Conservation (phyloP, 2,797 vertebrate species). For the Macroramphosus scolopax region DNA sequence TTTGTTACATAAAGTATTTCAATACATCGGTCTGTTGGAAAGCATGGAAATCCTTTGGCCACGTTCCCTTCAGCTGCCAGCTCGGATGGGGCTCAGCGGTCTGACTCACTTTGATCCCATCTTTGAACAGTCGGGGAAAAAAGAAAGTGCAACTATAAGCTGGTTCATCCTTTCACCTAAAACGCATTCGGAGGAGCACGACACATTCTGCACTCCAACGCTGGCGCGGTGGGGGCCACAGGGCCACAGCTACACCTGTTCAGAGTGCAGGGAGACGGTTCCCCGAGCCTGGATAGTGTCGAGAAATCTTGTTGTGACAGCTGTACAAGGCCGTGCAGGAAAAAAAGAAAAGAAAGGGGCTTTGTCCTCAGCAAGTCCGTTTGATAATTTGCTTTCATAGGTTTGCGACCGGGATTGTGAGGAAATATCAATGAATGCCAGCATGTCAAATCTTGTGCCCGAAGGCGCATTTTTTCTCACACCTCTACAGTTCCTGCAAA, state of each 20-base stretch:
- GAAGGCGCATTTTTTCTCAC: constrained; percentile 10
- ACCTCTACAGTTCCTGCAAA: constrained; percentile 11
- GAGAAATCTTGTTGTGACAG: constrained; percentile 65
- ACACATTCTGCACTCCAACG: constrained; percentile 22
- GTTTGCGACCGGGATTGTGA: constrained; percentile 7
- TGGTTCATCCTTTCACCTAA: constrained; percentile 30
- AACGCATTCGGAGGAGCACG: constrained; percentile 11
- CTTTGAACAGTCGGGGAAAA: constrained; percentile 62
- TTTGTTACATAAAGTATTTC: too few relatives aligned
- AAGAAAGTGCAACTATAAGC: constrained; percentile 20
- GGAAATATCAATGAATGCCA: background rate
- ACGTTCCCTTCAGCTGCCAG: constrained; percentile 22
- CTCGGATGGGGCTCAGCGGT: constrained; percentile 31
- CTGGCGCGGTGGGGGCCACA: background rate
- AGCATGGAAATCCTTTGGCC: too few relatives aligned
- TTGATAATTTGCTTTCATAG: too few relatives aligned
- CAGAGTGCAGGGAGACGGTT: constrained; percentile 17
- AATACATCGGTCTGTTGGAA: too few relatives aligned
- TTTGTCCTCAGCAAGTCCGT: too few relatives aligned
- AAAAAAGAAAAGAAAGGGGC: too few relatives aligned
- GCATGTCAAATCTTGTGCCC: background rate
- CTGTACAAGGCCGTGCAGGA: too few relatives aligned
- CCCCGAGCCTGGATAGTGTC: constrained; percentile 26
- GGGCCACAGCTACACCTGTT: constrained; percentile 55
- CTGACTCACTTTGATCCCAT: constrained; percentile 62